Base-by-base conservation (phyloP, 37 sponge, comb jelly and placozoan species). In the Geodia barretti region DNA sequence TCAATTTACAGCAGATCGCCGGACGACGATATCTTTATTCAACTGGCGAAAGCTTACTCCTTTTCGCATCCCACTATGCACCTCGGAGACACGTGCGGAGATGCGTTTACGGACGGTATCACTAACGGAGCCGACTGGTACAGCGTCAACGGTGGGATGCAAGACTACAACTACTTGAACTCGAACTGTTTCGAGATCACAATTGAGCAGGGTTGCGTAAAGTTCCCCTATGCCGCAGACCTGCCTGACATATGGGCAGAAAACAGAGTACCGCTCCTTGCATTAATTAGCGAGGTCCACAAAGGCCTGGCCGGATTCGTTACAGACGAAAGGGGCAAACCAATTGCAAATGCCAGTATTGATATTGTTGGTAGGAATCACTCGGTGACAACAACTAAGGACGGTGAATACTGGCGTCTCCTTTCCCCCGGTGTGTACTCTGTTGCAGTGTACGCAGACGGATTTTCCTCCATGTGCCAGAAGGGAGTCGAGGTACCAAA, bases 71-170 rank as follows among this genome's bases (percentile, higher is more conserved):
- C 89, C 32, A 74, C 74, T 29, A 98, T 98, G 99, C 71, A 78
- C 36, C 39, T 62, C 38, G 94, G 91, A 0, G 84, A 78, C 41
- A 17, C 54, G 11, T 62, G 39, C 33, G 23, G 43, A 0, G 78
- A 68, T 20, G 32, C 37, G 20, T 97, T 97, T 70, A 7, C 38
- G 3, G 62, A 91, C 78, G 99, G 99, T 35, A 98, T 98, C 39
- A 96, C 95, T 0, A 98, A 98, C 72, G 99, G 99, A 31, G 97
- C 97, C 19, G 91, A 58, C 1, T 98, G 99, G 99, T 98, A 98
- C 73, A 86, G 76, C 41, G 91, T 98, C 0, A 39, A 64, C 41
- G 99, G 96, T 19, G 94, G 97, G 3, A 96, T 98, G 94, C 98
- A 97, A 71, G 99, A 98, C 60, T 98, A 96, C 80, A 92, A 92